A percentile compares a stretch with the other conserved stretches of the same genome.
Evolutionary conservation across 2,888 invertebrate species (phyloP).

Genomic region (Acleris holmiana): DNA sequence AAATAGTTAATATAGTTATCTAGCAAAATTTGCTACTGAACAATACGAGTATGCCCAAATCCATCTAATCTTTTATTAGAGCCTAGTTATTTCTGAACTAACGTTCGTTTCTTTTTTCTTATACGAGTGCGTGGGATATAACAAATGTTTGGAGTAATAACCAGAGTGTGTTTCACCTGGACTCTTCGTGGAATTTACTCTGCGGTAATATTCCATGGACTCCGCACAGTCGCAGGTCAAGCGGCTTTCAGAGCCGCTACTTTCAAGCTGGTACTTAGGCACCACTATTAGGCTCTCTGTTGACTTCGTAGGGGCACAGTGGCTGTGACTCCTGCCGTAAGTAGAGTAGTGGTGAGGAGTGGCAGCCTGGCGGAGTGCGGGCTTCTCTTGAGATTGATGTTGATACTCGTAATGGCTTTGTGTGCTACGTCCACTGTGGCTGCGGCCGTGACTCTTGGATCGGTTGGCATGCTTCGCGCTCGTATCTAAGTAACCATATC

Average conservation of each 20-base stretch:
- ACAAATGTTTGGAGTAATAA: slow-evolving; percentile 76
- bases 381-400: slow-evolving; percentile 70
- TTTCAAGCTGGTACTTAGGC: slow-evolving; percentile 85
- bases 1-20: slow-evolving; percentile 5
- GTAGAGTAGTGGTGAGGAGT: slow-evolving; percentile 75
- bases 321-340: slow-evolving; percentile 77
- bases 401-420: slow-evolving; percentile 82
- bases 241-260: slow-evolving; percentile 87
- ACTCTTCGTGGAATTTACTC: slow-evolving; percentile 62
- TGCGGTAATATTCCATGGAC: slow-evolving; percentile 69
- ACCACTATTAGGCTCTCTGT: slow-evolving; percentile 91
- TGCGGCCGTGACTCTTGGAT: slow-evolving; percentile 79
- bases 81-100: slow-evolving; percentile 89
- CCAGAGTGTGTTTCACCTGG: slow-evolving; percentile 64
- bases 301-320: slow-evolving; percentile 89
- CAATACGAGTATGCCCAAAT: background rate
- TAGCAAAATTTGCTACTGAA: slow-evolving; percentile 22
- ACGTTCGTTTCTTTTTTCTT: slow-evolving; percentile 82
- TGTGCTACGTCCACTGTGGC: slow-evolving; percentile 84
- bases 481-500: slow-evolving; percentile 92
- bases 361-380: slow-evolving; percentile 74
- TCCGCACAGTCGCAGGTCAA: slow-evolving; percentile 89
- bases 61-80: slow-evolving; percentile 66
- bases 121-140: slow-evolving; percentile 79
- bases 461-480: slow-evolving; percentile 69